Evolutionary conservation across 64 coral and sea anemone species (phyloP), one percentile per base, ranked within the genome.

Genomic region (Actinia tenebrosa): DNA sequence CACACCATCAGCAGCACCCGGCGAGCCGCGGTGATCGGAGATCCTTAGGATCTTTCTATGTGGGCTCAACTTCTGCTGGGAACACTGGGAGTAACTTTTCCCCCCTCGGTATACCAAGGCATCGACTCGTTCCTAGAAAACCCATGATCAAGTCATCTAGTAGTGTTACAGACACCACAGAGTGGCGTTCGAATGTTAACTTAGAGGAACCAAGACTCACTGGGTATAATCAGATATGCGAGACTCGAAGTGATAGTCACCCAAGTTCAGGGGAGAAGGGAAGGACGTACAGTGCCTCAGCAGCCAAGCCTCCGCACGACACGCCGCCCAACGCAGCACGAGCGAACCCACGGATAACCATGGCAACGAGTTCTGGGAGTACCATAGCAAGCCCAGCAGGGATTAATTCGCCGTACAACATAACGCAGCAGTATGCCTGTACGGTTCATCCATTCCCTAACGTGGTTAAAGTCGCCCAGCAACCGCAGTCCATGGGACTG

Each of bases 261-360:
- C 80, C 91, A 5, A 88, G 86, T 43, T 72, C 80, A 11, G 64
- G 69, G 14, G n/a, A 90, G n/a, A 93, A 80, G 79, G 75, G 93
- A 77, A 84, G 97, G 56, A 93, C 97, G n/a, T 89, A 91, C 15
- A 99, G 97, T 56, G 97, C 93, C 10, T 90, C 89, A 10, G 89
- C 88, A 3, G n/a, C 89, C 27, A 83, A 89, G 23, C 87, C 82
- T n/a, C 61, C 43, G 44, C 64, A 86, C 3, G 92, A 94, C 44
- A 68, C 89, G 19, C 86, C 82, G 26, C 86, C 82, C 8, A 93
- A 78, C 82, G 59, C 59, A 1, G 45, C 77, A n/a, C 89, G 95
- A n/a, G 61, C 62, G 37, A 95, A 93, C 44, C 85, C 85, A 63
- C 94, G 94, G 37, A 80, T 93, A 37, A 45, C 77, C 19, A 84